phyloP scores from a whole-genome alignment of 2,113 vertebrate species.

The Stercorarius parasiticus region DNA sequence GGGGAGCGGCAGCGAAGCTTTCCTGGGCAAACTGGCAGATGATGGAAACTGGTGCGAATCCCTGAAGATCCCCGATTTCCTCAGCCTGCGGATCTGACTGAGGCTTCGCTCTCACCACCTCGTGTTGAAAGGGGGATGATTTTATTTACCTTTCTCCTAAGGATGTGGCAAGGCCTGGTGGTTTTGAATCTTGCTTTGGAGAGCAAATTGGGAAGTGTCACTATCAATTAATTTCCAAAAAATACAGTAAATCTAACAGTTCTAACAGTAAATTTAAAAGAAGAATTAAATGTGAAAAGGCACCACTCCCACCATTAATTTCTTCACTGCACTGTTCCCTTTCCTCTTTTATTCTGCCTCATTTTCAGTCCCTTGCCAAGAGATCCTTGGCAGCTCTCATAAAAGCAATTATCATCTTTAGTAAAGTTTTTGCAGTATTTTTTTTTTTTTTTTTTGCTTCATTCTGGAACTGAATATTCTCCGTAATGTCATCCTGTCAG shows the following conservation, averaged over 20 bases:
- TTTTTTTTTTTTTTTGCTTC: neutral
- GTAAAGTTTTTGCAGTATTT: neutral
- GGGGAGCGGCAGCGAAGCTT: neutral
- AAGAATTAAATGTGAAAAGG: neutral
- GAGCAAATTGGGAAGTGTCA: neutral
- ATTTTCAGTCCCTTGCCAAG: slow-evolving; percentile 1
- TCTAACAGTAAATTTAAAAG: neutral
- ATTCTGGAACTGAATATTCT: neutral
- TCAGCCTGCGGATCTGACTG: neutral
- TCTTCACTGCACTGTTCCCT: neutral
- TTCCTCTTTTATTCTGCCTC: slow-evolving; percentile 12
- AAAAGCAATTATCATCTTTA: slow-evolving; percentile 37
- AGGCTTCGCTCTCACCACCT: neutral
- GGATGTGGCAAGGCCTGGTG: neutral
- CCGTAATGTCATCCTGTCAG: neutral
- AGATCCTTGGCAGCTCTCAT: slow-evolving; percentile 22
- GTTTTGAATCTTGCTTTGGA: neutral
- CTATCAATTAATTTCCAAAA: neutral
- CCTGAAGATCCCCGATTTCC: neutral
- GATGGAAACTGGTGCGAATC: neutral
- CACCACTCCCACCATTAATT: slow-evolving; percentile 11
- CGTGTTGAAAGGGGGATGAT: neutral
- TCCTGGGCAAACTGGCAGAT: neutral
- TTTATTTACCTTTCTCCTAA: neutral
- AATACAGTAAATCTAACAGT: neutral